These are phyloP conservation scores for Caenorhabditis panamensis DNA, from an alignment of 2,888 invertebrate species.

Conservation along the genomic window DNA sequence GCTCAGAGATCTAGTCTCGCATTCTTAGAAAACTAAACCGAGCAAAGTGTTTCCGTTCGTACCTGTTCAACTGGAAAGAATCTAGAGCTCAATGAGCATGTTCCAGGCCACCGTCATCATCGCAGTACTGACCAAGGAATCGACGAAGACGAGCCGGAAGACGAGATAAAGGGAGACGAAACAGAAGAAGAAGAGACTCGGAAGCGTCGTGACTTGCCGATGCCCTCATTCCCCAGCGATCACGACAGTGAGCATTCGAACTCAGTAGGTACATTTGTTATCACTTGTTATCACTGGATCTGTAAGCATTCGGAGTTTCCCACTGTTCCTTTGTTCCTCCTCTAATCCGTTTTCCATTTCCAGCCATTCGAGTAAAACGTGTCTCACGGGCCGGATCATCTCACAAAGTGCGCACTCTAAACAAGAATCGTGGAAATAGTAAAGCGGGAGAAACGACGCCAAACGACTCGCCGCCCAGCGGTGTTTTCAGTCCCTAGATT, in stretches of 20 bases:
- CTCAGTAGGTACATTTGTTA: constrained; percentile 65
- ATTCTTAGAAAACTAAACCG: neutral
- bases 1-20: neutral
- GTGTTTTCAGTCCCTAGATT: constrained; percentile 51
- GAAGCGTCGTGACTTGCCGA: constrained; percentile 29
- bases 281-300: constrained; percentile 24
- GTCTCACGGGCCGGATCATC: constrained; percentile 71
- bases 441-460: constrained; percentile 65
- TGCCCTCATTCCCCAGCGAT: constrained; percentile 55
- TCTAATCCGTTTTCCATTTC: constrained; percentile 14
- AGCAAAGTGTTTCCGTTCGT: neutral
- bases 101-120: constrained; percentile 52
- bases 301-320: constrained; percentile 4
- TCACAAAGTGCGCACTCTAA: constrained; percentile 67
- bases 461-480: constrained; percentile 45
- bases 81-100: neutral
- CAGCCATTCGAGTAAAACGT: constrained; percentile 71
- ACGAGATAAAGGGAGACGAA: constrained; percentile 41
- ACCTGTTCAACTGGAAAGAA: neutral
- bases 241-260: constrained; percentile 55
- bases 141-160: constrained; percentile 57
- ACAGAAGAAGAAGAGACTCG: constrained; percentile 11
- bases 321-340: neutral
- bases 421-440: constrained; percentile 72
- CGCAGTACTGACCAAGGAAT: constrained; percentile 52